A percentile compares a stretch with the other conserved stretches of the same genome.
These are phyloP conservation scores for Brachionus rotundiformis DNA, from an alignment of 1,140 invertebrate species.

Conservation along the genomic window DNA sequence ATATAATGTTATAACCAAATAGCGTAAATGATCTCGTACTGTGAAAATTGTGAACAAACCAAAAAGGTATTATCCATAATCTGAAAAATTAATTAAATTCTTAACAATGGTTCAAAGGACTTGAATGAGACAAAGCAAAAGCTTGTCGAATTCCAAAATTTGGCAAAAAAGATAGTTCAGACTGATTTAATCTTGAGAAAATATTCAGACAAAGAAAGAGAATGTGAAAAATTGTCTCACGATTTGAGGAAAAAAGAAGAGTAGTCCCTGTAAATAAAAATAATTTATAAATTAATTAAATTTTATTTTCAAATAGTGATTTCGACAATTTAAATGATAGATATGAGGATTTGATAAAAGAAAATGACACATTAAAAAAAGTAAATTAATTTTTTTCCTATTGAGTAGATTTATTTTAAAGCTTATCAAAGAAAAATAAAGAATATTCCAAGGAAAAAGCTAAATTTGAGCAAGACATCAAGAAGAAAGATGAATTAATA, in stretches of 20 bases:
- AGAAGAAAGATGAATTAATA: constrained; percentile 11
- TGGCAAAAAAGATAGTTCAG: constrained; percentile 44
- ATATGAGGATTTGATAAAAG: constrained; percentile 32
- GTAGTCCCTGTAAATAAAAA: neutral
- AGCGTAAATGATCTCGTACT: constrained; percentile 36
- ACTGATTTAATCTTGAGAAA: constrained; percentile 47
- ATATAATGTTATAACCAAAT: neutral
- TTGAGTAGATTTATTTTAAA: neutral
- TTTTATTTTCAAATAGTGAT: constrained; percentile 4
- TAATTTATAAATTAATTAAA: neutral
- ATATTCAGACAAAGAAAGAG: constrained; percentile 40
- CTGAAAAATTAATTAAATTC: neutral
- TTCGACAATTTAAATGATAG: constrained; percentile 18
- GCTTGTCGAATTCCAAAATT: constrained; percentile 37
- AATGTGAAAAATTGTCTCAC: neutral
- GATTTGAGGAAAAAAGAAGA: constrained; percentile 34
- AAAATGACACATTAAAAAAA: constrained; percentile 26
- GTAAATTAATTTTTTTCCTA: neutral
- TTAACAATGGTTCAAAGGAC: neutral
- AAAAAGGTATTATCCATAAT: neutral
- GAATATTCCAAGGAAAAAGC: constrained; percentile 13
- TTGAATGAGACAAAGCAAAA: constrained; percentile 41
- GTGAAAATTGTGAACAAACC: constrained; percentile 46
- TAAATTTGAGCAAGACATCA: neutral
- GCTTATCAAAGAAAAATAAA: constrained; percentile 12